Percentiles rank a stretch among this genome's conserved stretches.
Evolutionary conservation across 2,888 invertebrate genomes (phyloP).

Genomic region (Coelopa pilipes): DNA sequence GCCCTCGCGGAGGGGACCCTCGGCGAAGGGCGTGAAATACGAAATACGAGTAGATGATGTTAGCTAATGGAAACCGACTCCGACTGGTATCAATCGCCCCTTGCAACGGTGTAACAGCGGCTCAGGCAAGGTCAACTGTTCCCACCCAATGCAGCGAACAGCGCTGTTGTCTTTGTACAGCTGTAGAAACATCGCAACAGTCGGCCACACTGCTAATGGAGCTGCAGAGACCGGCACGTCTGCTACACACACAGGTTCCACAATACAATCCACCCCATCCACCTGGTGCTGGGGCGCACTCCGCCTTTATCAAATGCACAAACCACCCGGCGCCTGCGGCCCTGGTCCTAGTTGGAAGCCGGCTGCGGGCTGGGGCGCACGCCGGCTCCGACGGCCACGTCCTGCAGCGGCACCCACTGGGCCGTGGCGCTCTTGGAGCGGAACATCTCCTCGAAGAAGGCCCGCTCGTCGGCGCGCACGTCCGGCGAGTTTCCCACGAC

Average conservation of each 20-base stretch:
- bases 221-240: neutral
- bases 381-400: slow-evolving; percentile 53
- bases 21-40: no score
- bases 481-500: slow-evolving; percentile 68
- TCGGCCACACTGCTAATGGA: neutral
- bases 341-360: neutral
- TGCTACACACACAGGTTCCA: neutral
- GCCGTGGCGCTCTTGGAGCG: slow-evolving; percentile 71
- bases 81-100: no score
- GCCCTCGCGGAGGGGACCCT: no score
- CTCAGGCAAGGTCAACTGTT: neutral
- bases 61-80: neutral
- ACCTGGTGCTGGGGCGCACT: neutral
- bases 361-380: slow-evolving; percentile 42
- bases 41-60: no score
- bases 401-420: slow-evolving; percentile 71
- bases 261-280: slow-evolving; percentile 1
- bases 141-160: neutral
- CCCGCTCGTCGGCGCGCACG: slow-evolving; percentile 67
- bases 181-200: no score
- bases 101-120: no score
- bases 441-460: slow-evolving; percentile 71
- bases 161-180: no score
- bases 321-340: neutral
- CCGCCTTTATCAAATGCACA: neutral